Evolutionary conservation across 1,140 invertebrate species (phyloP).

Genomic region (Ceratina japonica): DNA sequence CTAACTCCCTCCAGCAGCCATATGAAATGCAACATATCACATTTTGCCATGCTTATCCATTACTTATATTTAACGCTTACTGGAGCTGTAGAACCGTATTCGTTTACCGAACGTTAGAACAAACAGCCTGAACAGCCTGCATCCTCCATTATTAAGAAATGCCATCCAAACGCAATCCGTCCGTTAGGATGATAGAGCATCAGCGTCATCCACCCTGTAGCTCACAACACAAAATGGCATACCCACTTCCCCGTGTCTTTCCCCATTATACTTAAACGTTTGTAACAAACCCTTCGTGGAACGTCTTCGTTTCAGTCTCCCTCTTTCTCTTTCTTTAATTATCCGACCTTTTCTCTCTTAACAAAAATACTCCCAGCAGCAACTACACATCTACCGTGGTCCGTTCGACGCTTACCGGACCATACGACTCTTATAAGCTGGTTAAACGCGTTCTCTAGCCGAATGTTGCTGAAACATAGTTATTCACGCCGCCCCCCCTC

Average conservation of each 20-base stretch:
- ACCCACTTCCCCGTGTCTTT: neutral
- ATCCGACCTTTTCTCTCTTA: slow-evolving; percentile 1
- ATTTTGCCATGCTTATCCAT: slow-evolving; percentile 14
- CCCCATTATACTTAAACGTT: slow-evolving; percentile 6
- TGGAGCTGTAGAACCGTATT: slow-evolving; percentile 12
- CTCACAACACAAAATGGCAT: slow-evolving; percentile 41
- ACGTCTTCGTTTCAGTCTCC: slow-evolving; percentile 9
- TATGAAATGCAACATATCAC: neutral
- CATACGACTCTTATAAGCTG: neutral
- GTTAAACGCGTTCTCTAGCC: slow-evolving; percentile 16
- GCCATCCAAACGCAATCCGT: neutral
- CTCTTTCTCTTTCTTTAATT: neutral
- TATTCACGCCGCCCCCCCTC: neutral
- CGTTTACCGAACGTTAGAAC: neutral
- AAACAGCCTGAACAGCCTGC: neutral
- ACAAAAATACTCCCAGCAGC: neutral
- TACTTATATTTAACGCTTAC: neutral
- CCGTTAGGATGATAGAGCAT: slow-evolving; percentile 3
- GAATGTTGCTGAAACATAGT: slow-evolving; percentile 39
- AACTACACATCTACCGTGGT: neutral
- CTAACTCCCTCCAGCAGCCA: neutral
- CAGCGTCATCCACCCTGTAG: slow-evolving; percentile 39
- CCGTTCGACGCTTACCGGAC: neutral
- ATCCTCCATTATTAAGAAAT: slow-evolving; percentile 9
- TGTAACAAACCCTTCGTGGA: neutral